Percentiles rank a stretch among this genome's conserved stretches.
phyloP scores from a whole-genome alignment of 2,888 invertebrate genomes.

The Sericinus montela region DNA sequence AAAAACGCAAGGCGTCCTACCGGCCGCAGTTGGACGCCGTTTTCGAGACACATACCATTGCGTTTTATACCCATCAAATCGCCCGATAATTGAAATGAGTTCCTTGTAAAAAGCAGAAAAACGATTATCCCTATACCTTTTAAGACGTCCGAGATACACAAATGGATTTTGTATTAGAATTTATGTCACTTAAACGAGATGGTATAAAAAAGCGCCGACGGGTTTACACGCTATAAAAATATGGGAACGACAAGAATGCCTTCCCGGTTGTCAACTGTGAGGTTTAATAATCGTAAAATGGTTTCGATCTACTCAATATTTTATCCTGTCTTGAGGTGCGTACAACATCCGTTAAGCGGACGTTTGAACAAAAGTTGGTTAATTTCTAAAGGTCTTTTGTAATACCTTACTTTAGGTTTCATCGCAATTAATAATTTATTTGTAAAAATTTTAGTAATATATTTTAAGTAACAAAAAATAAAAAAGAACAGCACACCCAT shows the following conservation, averaged over 20 bases:
- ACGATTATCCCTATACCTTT: slow-evolving; percentile 77
- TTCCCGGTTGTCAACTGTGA: slow-evolving; percentile 74
- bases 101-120: slow-evolving; percentile 78
- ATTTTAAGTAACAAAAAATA: too few relatives aligned
- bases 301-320: slow-evolving; percentile 59
- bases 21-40: slow-evolving; percentile 68
- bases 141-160: slow-evolving; percentile 78
- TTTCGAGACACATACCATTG: slow-evolving; percentile 66
- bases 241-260: slow-evolving; percentile 71
- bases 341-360: slow-evolving; percentile 5
- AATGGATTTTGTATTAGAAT: slow-evolving; percentile 79
- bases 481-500: too few relatives aligned
- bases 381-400: too few relatives aligned
- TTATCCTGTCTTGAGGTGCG: slow-evolving; percentile 12
- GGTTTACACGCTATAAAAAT: slow-evolving; percentile 79
- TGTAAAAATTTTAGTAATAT: too few relatives aligned
- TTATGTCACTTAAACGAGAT: slow-evolving; percentile 77
- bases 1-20: slow-evolving; percentile 53
- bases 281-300: slow-evolving; percentile 78
- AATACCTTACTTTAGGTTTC: too few relatives aligned
- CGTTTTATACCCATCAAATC: slow-evolving; percentile 75
- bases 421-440: too few relatives aligned
- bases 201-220: slow-evolving; percentile 76
- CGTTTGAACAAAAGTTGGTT: slow-evolving; percentile 8
- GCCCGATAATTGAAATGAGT: slow-evolving; percentile 78